phyloP scores from a whole-genome alignment of 2,113 vertebrate genomes.

The Syngnathus typhle region DNA sequence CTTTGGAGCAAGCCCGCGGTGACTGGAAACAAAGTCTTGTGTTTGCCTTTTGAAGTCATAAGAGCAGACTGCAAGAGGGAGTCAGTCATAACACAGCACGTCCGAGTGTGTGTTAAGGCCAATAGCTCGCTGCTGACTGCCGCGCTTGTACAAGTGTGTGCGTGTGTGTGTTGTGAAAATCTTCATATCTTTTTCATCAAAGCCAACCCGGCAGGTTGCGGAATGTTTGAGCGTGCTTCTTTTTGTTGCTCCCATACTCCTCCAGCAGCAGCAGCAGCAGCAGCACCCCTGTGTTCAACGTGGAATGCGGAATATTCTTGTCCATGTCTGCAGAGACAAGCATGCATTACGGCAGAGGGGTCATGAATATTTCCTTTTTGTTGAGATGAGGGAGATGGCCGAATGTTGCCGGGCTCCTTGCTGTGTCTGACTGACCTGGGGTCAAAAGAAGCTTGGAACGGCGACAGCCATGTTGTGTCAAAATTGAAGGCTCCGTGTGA shows the following conservation, averaged over 20 bases:
- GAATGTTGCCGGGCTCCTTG: constrained; percentile 15
- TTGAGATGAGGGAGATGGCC: constrained; percentile 8
- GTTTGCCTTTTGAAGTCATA: constrained; percentile 23
- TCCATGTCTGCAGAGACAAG: constrained; percentile 15
- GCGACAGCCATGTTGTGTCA: not conserved
- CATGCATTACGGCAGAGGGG: constrained; percentile 17
- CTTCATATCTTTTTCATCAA: constrained; percentile 49
- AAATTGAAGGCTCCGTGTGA: constrained; percentile 13
- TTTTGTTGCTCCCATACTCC: constrained; percentile 34
- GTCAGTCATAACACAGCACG: constrained; percentile 47
- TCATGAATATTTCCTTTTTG: constrained; percentile 35
- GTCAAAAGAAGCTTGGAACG: not conserved
- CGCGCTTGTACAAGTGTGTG: not conserved
- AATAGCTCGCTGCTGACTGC: constrained; percentile 29
- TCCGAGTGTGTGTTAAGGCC: constrained; percentile 23
- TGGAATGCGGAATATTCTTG: constrained; percentile 31
- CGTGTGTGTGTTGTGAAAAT: not conserved
- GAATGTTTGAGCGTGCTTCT: constrained; percentile 46
- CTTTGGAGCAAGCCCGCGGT: not conserved
- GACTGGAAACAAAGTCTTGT: constrained; percentile 13
- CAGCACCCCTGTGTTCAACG: constrained; percentile 26
- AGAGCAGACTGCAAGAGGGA: constrained; percentile 24
- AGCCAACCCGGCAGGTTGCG: constrained; percentile 37
- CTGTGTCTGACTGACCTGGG: constrained; percentile 22
- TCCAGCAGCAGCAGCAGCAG: not conserved